A percentile compares a stretch with the other conserved stretches of the same genome.
These are phyloP conservation scores for Passerina amoena DNA, from an alignment of 2,113 vertebrate species.

Conservation along the genomic window DNA sequence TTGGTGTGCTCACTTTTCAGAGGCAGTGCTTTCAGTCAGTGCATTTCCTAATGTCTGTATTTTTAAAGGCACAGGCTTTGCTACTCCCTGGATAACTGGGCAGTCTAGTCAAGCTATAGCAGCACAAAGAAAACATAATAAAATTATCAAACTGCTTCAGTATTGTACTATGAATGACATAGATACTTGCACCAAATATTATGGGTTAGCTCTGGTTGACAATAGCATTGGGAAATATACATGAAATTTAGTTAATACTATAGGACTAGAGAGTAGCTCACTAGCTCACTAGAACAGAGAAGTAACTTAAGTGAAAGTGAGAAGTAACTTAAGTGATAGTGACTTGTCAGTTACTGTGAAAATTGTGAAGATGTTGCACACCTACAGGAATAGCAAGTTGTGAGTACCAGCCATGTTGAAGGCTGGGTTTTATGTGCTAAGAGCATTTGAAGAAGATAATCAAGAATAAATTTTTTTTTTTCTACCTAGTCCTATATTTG, in stretches of 20 bases:
- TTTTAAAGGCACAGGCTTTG: neutral
- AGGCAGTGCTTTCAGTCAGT: neutral
- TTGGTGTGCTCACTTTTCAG: neutral
- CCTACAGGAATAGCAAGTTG: accelerated
- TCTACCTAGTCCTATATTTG: neutral
- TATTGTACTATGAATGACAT: neutral
- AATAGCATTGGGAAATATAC: accelerated
- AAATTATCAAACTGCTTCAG: neutral
- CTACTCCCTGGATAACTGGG: neutral
- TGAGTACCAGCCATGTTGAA: neutral
- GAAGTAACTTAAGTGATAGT: neutral
- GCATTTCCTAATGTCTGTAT: neutral
- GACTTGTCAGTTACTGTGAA: neutral
- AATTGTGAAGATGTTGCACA: neutral
- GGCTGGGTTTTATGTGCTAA: neutral
- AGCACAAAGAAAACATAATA: neutral
- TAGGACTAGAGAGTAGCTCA: neutral
- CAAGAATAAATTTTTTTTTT: neutral
- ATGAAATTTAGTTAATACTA: neutral
- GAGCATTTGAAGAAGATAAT: neutral
- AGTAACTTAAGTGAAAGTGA: neutral
- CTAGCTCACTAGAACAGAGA: neutral
- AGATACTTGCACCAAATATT: neutral
- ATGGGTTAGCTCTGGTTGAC: neutral
- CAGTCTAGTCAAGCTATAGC: neutral